phyloP scores from a whole-genome alignment of 2,888 invertebrate genomes.

The Rotaria magnacalcarata region DNA sequence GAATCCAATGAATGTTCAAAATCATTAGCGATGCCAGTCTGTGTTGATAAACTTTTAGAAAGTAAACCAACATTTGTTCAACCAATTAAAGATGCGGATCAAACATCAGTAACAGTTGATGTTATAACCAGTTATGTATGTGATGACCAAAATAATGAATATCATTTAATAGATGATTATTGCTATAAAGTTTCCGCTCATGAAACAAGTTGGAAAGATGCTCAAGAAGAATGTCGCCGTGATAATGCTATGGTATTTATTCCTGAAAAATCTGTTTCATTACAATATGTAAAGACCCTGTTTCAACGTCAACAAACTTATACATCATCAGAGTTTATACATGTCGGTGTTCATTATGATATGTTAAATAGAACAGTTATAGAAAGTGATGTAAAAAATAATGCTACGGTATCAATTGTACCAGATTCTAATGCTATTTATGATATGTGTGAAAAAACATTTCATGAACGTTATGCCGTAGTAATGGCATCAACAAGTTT shows the following conservation, averaged over 20 bases:
- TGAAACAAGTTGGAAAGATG: background rate
- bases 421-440: background rate
- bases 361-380: background rate
- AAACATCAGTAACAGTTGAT: background rate
- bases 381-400: background rate
- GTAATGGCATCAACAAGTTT: background rate
- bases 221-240: background rate
- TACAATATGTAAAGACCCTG: background rate
- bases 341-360: slow-evolving; percentile 25
- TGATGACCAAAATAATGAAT: background rate
- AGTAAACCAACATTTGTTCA: background rate
- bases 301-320: too few species aligned
- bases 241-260: background rate
- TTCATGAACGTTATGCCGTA: background rate
- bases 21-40: background rate
- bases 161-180: background rate
- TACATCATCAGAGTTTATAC: background rate
- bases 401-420: background rate
- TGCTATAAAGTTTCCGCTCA: background rate
- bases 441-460: slow-evolving; percentile 19
- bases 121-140: background rate
- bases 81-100: background rate
- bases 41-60: background rate
- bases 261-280: background rate
- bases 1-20: slow-evolving; percentile 18